Evolutionary conservation across 2,797 vertebrate species (phyloP), one percentile per base, ranked within the genome.

Genomic region (Triplophysa bombifrons): DNA sequence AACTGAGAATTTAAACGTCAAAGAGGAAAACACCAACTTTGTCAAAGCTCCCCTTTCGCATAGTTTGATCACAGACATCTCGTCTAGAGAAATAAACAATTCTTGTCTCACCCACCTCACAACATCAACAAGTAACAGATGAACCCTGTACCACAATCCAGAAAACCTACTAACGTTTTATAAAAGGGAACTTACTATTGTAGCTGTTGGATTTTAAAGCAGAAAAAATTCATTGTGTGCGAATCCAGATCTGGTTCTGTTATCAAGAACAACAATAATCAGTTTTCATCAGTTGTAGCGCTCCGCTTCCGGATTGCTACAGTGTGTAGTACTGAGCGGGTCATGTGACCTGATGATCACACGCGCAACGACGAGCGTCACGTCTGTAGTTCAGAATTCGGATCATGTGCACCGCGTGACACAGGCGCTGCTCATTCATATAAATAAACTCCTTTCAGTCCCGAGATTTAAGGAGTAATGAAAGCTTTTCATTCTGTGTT

Each of bases 331-430:
- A 0, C 30, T 1, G 53, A 5, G 67, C 1, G 60, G 0, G 71
- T 74, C 81, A 82, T 48, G 71, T 79, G 81, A 61, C 71, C 50
- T 3, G 55, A n/a, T 2, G 9, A 61, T 64, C 70, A 63, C 20
- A 12, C 12, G 41, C 34, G 30, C 14, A 34, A n/a, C 13, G 65
- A 60, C 13, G 65, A 60, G 73, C 60, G 58, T 70, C 71, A 78
- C 12, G 72, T 11, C 65, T 65, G 76, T 51, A 73, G 68, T 66
- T 73, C 25, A 61, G 64, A 76, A 73, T 70, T 73, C 25, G 56
- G 74, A 75, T 83, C 84, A 83, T 82, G 84, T 41, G 79, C 75
- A 72, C 48, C 85, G 19, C 80, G 73, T 84, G 84, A 81, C 73
- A 69, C 27, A 46, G 11, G 46, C 50, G 63, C 34, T 55, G 10